Evolutionary conservation across 1,140 invertebrate genomes (phyloP).

Genomic region (Drosophila triauraria): DNA sequence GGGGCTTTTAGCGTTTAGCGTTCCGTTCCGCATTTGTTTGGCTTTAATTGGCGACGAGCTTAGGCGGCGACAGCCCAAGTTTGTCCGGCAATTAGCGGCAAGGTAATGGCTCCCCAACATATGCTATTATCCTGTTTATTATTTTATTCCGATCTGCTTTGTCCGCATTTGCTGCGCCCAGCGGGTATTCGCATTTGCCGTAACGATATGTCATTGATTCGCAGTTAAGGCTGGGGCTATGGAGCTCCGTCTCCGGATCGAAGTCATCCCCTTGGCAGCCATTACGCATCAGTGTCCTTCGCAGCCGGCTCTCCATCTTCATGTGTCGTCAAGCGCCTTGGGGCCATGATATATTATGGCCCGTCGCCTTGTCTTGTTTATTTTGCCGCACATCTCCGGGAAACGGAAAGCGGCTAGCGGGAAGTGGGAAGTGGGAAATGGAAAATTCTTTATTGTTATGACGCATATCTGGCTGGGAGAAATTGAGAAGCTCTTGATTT

Average conservation of each 20-base stretch:
- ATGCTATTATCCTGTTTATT: constrained; percentile 64
- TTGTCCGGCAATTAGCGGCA: constrained; percentile 61
- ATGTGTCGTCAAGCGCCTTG: constrained; percentile 71
- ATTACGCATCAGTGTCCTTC: constrained; percentile 58
- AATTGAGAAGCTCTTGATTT: constrained; percentile 69
- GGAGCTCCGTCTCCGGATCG: constrained; percentile 28
- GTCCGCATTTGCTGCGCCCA: constrained; percentile 47
- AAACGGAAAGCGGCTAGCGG: constrained; percentile 12
- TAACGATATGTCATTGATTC: constrained; percentile 81
- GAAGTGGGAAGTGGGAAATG: constrained; percentile 27
- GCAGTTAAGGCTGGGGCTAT: constrained; percentile 49
- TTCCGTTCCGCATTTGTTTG: constrained; percentile 23
- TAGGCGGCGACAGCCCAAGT: constrained; percentile 61
- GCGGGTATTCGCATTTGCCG: constrained; percentile 71
- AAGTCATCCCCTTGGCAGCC: constrained; percentile 59
- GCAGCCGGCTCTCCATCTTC: constrained; percentile 26
- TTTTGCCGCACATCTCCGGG: constrained; percentile 66
- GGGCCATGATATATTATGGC: constrained; percentile 79
- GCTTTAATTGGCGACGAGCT: constrained; percentile 45
- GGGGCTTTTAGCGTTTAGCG: constrained; percentile 69
- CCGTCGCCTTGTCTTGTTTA: constrained; percentile 79
- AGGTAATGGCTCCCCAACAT: constrained; percentile 48
- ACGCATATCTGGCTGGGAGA: constrained; percentile 66
- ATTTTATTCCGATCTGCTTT: constrained; percentile 56
- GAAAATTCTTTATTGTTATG: constrained; percentile 75